Evolutionary conservation across 2,888 invertebrate genomes (phyloP).

Genomic region (Altica lythri): DNA sequence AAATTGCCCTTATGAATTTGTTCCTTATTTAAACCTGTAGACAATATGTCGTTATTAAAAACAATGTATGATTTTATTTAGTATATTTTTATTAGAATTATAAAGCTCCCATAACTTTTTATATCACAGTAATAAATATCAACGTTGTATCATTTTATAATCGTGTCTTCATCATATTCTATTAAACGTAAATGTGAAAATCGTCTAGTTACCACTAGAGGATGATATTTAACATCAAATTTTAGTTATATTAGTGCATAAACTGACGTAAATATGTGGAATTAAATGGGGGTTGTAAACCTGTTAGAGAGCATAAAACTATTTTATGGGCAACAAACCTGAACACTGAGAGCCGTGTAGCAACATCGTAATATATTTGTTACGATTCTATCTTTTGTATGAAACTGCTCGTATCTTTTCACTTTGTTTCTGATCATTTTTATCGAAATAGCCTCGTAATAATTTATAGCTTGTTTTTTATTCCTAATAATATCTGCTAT

Average conservation of each 20-base stretch:
- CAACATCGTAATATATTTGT: slow-evolving; percentile 20
- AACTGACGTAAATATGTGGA: slow-evolving; percentile 47
- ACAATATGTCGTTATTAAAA: no score
- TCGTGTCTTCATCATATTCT: slow-evolving; percentile 7
- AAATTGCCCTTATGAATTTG: no score
- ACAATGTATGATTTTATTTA: no score
- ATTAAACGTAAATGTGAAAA: slow-evolving; percentile 8
- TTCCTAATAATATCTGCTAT: no score
- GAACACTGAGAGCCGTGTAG: slow-evolving; percentile 44
- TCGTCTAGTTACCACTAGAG: slow-evolving; percentile 14
- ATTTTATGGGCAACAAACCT: slow-evolving; percentile 49
- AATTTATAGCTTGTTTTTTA: no score
- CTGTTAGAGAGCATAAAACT: slow-evolving; percentile 49
- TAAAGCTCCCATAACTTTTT: no score
- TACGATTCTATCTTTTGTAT: slow-evolving; percentile 22
- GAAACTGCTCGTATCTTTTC: slow-evolving; percentile 17
- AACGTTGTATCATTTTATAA: slow-evolving; percentile 12
- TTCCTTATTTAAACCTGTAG: no score
- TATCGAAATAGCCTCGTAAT: slow-evolving; percentile 10
- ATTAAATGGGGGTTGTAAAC: slow-evolving; percentile 52
- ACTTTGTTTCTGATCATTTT: slow-evolving; percentile 21
- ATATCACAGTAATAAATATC: neutral
- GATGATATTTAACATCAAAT: slow-evolving; percentile 12
- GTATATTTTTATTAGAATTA: no score
- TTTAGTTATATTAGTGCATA: slow-evolving; percentile 32